Conservation (phyloP, 2,113 vertebrate species). For the Daubentonia madagascariensis region DNA sequence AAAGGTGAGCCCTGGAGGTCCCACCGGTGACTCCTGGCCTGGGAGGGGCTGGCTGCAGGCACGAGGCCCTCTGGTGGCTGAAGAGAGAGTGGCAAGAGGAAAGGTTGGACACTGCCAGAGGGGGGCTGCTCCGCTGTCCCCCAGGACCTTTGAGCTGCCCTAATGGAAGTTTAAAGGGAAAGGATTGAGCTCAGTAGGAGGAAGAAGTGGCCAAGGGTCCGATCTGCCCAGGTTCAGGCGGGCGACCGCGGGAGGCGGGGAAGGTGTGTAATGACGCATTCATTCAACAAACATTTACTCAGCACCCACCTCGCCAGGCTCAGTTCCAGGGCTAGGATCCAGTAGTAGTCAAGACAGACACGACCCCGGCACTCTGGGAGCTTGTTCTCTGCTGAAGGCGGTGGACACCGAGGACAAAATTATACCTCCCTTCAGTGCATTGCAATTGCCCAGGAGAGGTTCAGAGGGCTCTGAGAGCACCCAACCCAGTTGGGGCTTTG, state of each 20-base stretch:
- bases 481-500: neutral
- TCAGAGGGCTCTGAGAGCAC: neutral
- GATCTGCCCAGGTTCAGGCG: neutral
- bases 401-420: neutral
- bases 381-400: neutral
- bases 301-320: neutral
- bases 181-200: neutral
- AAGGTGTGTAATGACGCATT: neutral
- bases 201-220: neutral
- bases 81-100: neutral
- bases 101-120: too few species aligned
- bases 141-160: neutral
- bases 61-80: too few species aligned
- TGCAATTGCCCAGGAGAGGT: too few species aligned
- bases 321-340: neutral
- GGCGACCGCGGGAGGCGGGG: neutral
- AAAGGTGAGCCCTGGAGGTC: too few species aligned
- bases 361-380: too few species aligned
- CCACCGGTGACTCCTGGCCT: neutral
- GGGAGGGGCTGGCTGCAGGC: neutral
- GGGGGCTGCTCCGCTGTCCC: too few species aligned
- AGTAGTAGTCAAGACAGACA: neutral
- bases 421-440: fast-evolving
- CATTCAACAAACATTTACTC: neutral
- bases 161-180: neutral